Base-by-base conservation (phyloP, 2,113 vertebrate species). In the Ceyx cyanopectus region DNA sequence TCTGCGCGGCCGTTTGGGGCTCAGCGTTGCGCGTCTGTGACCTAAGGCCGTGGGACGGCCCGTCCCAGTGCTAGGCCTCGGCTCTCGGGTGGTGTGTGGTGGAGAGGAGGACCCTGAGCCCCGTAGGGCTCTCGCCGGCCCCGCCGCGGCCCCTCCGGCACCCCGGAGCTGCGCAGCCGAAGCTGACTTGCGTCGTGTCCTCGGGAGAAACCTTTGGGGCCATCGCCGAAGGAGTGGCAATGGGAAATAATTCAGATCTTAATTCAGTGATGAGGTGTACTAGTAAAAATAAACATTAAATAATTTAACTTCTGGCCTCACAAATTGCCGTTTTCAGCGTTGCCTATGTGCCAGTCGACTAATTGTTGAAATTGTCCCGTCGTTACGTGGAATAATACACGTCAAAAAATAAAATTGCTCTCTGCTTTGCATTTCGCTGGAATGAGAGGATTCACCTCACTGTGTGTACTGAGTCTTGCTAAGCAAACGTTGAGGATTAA, bases 121-220 rank as follows among this genome's bases (percentile, higher is more conserved):
- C 32, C 30, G 46, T 14, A 6, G 5, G 22, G 66, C 43, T 19
- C 10, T 7, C 24, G 37, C 27, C 8, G 21, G 54, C 48, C 17
- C 53, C 45, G 23, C 14, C 37, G 1, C 37, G 5, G 62, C 46
- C 20, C 12, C 48, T 8, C 17, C 14, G 9, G 30, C 14, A 2
- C 9, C 41, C 62, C 13, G 2, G 27, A 16, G 46, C 5, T 27
- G 67, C 11, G 45, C 60, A 29, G 88, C 61, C 21, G 6, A 4
- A 4, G 51, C 56, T 4, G 57, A 14, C 34, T 2, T 3, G 53
- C 3, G 18, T 54, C 6, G 1, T 1, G 53, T 1, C 19, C 24
- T 6, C 10, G 20, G n/a, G 23, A 3, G 27, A 0, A 1, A 53
- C 1, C 65, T n/a, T n/a, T 0, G 48, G 18, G n/a, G 57, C 29